Percentiles rank a stretch among this genome's conserved stretches.
These are phyloP conservation scores for Istiophorus platypterus DNA, from an alignment of 2,113 vertebrate species.

Conservation along the genomic window DNA sequence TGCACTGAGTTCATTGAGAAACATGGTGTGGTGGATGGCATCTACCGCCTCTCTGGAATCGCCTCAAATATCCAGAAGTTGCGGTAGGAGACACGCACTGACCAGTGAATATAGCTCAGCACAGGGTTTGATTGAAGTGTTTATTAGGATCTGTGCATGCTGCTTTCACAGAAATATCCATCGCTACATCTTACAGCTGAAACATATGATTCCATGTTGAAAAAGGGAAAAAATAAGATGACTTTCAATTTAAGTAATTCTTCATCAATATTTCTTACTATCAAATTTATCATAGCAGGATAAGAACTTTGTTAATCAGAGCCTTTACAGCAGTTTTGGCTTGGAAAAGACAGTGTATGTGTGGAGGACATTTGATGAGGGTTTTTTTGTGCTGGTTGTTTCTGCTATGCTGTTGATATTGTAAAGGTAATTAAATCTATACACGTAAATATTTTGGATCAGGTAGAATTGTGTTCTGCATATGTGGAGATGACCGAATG, in stretches of 20 bases:
- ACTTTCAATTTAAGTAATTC: background rate
- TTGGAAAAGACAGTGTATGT: background rate
- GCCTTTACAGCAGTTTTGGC: background rate
- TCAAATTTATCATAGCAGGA: background rate
- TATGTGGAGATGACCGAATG: background rate
- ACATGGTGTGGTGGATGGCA: conserved; percentile 97
- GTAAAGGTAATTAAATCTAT: background rate
- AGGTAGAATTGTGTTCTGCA: background rate
- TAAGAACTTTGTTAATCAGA: background rate
- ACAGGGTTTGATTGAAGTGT: background rate
- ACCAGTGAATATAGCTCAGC: background rate
- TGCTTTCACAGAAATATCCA: background rate
- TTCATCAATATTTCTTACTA: conserved; percentile 2
- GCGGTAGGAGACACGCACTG: conserved; percentile 83
- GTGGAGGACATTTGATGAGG: background rate
- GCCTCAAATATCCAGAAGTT: conserved; percentile 99
- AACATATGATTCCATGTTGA: background rate
- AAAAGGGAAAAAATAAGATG: background rate
- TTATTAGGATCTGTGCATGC: background rate
- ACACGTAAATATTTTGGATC: background rate
- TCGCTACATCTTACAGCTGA: background rate
- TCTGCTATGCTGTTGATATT: background rate
- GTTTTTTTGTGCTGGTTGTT: background rate
- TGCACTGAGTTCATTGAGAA: conserved; percentile 99
- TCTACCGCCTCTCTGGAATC: conserved; percentile 97